Percentiles rank a stretch among this genome's conserved stretches.
phyloP scores from a whole-genome alignment of 2,113 vertebrate genomes.

The Octodon degus region DNA sequence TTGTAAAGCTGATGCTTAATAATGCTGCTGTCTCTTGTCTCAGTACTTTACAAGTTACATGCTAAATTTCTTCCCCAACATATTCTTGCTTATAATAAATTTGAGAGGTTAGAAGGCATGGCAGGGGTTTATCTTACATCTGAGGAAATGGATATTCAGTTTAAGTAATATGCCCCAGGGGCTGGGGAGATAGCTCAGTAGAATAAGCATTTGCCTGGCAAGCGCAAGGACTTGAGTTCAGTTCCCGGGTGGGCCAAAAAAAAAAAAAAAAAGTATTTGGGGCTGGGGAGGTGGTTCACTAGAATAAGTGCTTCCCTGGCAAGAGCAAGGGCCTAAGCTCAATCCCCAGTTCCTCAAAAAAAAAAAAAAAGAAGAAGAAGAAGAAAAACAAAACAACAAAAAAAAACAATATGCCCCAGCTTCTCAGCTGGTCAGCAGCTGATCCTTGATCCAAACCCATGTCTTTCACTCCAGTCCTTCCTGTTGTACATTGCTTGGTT shows the following conservation, averaged over 20 bases:
- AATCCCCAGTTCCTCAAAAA: too few relatives aligned
- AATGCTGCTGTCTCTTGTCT: neutral
- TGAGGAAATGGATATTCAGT: neutral
- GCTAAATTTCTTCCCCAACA: neutral
- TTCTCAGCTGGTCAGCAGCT: neutral
- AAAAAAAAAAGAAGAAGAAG: too few relatives aligned
- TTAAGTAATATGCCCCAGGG: neutral
- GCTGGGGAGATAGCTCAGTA: too few relatives aligned
- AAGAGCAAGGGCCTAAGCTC: too few relatives aligned
- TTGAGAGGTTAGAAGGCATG: neutral
- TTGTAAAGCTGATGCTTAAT: neutral
- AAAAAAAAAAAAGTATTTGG: too few relatives aligned
- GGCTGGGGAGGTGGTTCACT: too few relatives aligned
- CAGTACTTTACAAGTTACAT: neutral
- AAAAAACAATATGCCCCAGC: neutral
- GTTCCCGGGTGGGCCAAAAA: too few relatives aligned
- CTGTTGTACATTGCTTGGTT: neutral
- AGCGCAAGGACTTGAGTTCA: too few relatives aligned
- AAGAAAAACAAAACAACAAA: too few relatives aligned
- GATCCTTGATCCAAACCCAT: neutral
- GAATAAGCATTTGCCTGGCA: too few relatives aligned
- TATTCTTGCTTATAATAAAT: conserved; percentile 35
- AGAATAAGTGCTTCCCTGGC: too few relatives aligned
- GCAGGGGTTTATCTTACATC: neutral
- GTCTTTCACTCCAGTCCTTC: neutral